These are phyloP conservation scores for Dasyornis broadbenti DNA, from an alignment of 2,113 vertebrate species.

Conservation along the genomic window DNA sequence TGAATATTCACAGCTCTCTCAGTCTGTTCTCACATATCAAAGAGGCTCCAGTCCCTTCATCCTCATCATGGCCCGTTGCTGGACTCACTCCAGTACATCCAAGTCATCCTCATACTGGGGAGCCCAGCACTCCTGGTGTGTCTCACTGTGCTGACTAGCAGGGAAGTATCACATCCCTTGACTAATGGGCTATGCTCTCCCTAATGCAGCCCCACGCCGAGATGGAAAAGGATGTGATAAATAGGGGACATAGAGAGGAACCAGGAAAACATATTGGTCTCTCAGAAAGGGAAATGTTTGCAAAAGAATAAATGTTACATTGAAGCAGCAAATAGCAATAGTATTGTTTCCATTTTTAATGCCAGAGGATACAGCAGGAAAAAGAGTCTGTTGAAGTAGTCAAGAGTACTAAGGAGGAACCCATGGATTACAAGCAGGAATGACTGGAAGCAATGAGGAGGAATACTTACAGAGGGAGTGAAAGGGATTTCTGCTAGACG, in stretches of 20 bases:
- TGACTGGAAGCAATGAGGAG: neutral
- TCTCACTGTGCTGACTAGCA: neutral
- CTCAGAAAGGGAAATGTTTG: neutral
- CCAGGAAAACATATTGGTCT: neutral
- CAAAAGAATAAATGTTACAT: neutral
- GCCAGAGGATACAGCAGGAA: neutral
- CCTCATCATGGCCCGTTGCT: neutral
- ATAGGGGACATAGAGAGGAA: neutral
- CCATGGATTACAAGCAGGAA: neutral
- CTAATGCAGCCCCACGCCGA: neutral
- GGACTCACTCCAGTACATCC: neutral
- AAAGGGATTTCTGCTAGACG: neutral
- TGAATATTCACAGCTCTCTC: neutral
- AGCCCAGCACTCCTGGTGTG: neutral
- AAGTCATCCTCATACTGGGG: neutral
- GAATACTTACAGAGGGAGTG: neutral
- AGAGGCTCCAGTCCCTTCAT: neutral
- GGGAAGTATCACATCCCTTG: neutral
- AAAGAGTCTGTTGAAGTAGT: neutral
- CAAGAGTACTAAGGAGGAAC: neutral
- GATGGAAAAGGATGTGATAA: neutral
- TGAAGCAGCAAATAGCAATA: neutral
- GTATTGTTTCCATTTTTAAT: neutral
- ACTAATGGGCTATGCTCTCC: neutral
- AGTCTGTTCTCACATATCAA: neutral